Conservation (phyloP, 2,113 vertebrate species). For the Ceyx melanurus region DNA sequence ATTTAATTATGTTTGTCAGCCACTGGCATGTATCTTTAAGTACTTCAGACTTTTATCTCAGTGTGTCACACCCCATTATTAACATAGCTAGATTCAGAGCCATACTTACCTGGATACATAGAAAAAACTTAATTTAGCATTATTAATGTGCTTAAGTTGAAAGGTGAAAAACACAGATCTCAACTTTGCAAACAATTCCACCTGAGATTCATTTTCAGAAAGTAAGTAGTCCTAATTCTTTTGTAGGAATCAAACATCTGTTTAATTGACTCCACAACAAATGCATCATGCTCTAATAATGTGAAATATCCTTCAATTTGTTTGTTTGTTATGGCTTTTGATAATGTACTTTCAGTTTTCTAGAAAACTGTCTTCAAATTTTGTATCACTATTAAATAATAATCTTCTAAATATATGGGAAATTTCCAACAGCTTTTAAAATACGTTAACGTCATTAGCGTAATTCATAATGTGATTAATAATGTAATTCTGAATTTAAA, state of each 20-base stretch:
- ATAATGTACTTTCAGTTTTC: background rate
- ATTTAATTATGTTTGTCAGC: background rate
- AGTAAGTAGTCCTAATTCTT: background rate
- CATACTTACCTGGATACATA: background rate
- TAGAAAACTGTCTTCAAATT: background rate
- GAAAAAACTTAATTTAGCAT: background rate
- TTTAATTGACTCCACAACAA: background rate
- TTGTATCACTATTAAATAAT: background rate
- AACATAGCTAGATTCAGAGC: background rate
- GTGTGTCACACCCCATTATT: background rate
- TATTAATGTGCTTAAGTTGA: background rate
- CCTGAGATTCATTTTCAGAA: background rate
- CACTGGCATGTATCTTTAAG: background rate
- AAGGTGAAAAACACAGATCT: background rate
- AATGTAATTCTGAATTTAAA: slow-evolving; percentile 14
- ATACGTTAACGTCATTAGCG: slow-evolving; percentile 11
- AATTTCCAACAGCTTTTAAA: background rate
- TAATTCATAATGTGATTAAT: slow-evolving; percentile 41
- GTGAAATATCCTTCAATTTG: background rate
- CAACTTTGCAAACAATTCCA: background rate
- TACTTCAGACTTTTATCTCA: background rate
- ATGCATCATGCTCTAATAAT: background rate
- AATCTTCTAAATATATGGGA: background rate
- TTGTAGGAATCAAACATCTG: background rate
- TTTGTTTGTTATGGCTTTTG: background rate